Percentiles rank a stretch among this genome's conserved stretches.
Conservation (phyloP, 2,888 invertebrate species). For the Glaucopsyche alexis region DNA sequence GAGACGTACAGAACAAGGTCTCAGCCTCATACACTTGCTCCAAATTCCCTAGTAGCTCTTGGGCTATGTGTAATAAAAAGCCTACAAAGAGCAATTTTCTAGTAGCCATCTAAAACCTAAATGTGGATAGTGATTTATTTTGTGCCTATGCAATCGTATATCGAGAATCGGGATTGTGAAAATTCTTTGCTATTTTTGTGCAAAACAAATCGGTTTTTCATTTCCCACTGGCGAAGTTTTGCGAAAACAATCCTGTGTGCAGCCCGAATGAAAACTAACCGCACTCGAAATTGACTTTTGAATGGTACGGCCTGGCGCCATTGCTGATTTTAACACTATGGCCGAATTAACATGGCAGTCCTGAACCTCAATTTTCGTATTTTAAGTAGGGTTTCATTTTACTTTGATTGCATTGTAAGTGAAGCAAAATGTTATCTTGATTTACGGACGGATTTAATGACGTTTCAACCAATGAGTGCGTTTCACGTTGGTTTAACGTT, state of each 20-base stretch:
- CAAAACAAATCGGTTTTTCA: constrained; percentile 12
- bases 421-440: too few relatives aligned
- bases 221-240: background rate
- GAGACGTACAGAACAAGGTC: too few relatives aligned
- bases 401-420: too few relatives aligned
- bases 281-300: constrained; percentile 14
- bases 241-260: background rate
- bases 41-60: too few relatives aligned
- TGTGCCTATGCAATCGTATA: background rate
- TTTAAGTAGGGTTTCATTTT: too few relatives aligned
- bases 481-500: too few relatives aligned
- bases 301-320: constrained; percentile 16
- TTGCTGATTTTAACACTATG: constrained; percentile 3
- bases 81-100: background rate
- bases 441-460: too few relatives aligned
- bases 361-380: too few relatives aligned
- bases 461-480: too few relatives aligned
- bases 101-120: background rate
- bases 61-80: too few relatives aligned
- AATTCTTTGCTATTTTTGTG: background rate
- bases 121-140: background rate
- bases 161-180: background rate
- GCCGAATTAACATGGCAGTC: background rate
- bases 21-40: too few relatives aligned
- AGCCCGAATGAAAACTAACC: background rate